Percentiles rank a stretch among this genome's conserved stretches.
These are phyloP conservation scores for Bembecia ichneumoniformis DNA, from an alignment of 2,888 invertebrate genomes.

Conservation along the genomic window DNA sequence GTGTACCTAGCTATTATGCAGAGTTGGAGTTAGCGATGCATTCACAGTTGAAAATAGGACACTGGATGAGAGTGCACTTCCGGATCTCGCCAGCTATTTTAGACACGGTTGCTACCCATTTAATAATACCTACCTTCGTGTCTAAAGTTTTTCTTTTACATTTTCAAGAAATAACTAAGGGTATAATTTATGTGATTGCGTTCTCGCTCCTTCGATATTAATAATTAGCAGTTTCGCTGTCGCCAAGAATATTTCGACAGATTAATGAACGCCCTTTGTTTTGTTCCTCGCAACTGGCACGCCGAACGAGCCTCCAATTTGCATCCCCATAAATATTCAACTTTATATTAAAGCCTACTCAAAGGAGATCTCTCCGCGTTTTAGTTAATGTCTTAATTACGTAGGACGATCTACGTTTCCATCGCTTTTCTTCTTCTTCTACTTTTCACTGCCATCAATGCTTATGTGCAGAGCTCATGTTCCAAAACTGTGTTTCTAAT, in stretches of 20 bases:
- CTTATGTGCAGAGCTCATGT: no score
- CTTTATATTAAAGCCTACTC: conserved; percentile 12
- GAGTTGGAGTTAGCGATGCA: conserved; percentile 7
- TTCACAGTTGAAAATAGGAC: conserved; percentile 48
- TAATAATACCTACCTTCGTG: conserved; percentile 6
- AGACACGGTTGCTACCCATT: conserved; percentile 9
- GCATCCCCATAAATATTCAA: conserved; percentile 35
- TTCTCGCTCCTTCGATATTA: neutral
- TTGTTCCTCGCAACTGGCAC: conserved; percentile 12
- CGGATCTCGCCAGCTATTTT: neutral
- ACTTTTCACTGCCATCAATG: no score
- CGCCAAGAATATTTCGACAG: neutral
- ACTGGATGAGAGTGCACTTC: conserved; percentile 39
- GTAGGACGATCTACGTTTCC: neutral
- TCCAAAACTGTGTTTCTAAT: no score
- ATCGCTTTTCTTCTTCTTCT: no score
- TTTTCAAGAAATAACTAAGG: no score
- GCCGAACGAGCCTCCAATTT: conserved; percentile 19
- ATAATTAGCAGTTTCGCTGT: neutral
- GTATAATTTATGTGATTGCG: no score
- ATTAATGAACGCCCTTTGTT: neutral
- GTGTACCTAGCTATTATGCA: no score
- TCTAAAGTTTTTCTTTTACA: no score
- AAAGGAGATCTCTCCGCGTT: conserved; percentile 7
- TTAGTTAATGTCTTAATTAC: neutral